Conservation (phyloP, 2,797 vertebrate species). For the Rhynchonycteris naso region DNA sequence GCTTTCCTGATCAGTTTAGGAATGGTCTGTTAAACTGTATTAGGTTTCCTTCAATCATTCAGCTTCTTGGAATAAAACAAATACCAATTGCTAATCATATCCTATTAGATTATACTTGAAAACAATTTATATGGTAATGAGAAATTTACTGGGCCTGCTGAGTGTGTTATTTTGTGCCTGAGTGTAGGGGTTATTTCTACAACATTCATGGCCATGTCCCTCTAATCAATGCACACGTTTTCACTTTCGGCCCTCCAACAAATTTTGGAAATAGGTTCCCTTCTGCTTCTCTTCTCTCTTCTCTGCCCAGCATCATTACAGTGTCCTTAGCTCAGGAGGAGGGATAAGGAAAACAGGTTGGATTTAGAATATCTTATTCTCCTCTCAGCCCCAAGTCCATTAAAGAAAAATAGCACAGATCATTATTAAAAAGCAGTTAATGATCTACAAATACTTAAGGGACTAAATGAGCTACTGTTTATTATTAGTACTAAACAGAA, state of each 20-base stretch:
- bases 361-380: not conserved
- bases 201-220: slow-evolving; percentile 30
- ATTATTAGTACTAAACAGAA: not conserved
- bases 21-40: slow-evolving; percentile 32
- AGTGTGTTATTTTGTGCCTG: not conserved
- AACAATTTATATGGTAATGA: slow-evolving; percentile 77
- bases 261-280: not conserved
- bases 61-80: slow-evolving; percentile 63
- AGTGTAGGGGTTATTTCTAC: slow-evolving; percentile 43
- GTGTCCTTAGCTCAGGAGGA: not conserved
- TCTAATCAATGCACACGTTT: slow-evolving; percentile 34
- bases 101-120: slow-evolving; percentile 57
- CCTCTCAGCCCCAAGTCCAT: not conserved
- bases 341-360: not conserved
- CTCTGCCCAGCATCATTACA: not conserved
- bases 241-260: not conserved
- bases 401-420: not conserved
- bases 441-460: not conserved
- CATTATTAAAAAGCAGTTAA: not conserved
- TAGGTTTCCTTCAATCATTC: slow-evolving; percentile 6
- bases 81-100: slow-evolving; percentile 70
- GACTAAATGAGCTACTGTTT: not conserved
- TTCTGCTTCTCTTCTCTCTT: not conserved
- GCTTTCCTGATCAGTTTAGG: not conserved
- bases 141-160: slow-evolving; percentile 14